phyloP scores from a whole-genome alignment of 2,113 vertebrate species.

The Gadus chalcogrammus region DNA sequence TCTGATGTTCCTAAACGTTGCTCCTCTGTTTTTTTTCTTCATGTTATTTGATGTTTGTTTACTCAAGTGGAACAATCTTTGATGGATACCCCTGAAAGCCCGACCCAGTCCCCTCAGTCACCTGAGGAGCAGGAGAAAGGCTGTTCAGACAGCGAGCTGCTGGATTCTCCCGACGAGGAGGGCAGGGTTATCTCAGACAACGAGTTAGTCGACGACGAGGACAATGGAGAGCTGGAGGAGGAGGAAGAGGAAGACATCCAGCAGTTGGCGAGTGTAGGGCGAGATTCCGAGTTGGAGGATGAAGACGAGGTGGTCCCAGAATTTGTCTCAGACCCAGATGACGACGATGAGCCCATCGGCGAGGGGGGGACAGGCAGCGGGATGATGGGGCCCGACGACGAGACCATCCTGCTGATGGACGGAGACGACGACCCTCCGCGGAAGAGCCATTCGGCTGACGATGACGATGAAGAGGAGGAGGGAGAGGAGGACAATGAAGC shows the following conservation, averaged over 20 bases:
- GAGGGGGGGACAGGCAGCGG: constrained; percentile 60
- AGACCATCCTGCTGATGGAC: constrained; percentile 70
- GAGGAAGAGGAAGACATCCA: constrained; percentile 37
- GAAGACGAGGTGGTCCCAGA: constrained; percentile 74
- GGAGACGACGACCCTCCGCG: constrained; percentile 71
- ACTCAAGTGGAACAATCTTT: constrained; percentile 49
- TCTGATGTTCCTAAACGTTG: no score
- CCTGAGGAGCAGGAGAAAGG: constrained; percentile 78
- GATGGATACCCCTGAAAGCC: constrained; percentile 95
- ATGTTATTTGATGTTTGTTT: constrained; percentile 4
- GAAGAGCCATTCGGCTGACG: constrained; percentile 58
- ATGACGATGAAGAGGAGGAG: constrained; percentile 66
- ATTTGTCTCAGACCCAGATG: constrained; percentile 75
- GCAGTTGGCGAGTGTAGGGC: constrained; percentile 12
- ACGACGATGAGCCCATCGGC: constrained; percentile 73
- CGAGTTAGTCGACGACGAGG: constrained; percentile 66
- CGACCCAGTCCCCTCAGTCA: constrained; percentile 84
- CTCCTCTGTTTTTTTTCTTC: not conserved
- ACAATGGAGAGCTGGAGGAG: constrained; percentile 37
- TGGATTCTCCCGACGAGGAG: constrained; percentile 76
- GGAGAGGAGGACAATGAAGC: constrained; percentile 53
- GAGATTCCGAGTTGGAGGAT: constrained; percentile 47
- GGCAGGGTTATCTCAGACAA: constrained; percentile 63
- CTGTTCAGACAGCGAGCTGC: constrained; percentile 66
- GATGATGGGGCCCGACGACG: constrained; percentile 55